Conservation (phyloP, 1,140 invertebrate genomes). For the Drosophila guanche region DNA sequence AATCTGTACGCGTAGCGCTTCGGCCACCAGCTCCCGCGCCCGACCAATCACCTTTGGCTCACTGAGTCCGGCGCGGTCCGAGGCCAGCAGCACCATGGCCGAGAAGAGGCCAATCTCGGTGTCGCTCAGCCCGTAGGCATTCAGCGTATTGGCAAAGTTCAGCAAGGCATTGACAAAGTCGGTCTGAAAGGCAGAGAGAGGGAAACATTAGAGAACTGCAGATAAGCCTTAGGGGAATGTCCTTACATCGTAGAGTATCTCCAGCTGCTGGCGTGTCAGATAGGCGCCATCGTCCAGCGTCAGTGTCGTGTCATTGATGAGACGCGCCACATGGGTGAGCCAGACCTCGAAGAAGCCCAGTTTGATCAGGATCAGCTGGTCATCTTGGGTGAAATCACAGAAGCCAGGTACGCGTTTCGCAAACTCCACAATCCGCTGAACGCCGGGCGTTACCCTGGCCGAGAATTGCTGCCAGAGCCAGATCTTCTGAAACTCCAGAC, state of each 20-base stretch:
- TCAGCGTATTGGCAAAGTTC: conserved; percentile 92
- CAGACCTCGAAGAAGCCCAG: conserved; percentile 98
- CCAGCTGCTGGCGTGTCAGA: conserved; percentile 93
- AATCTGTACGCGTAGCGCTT: conserved; percentile 86
- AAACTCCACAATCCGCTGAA: conserved; percentile 96
- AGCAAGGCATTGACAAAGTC: conserved; percentile 90
- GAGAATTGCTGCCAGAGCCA: conserved; percentile 92
- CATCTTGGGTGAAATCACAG: conserved; percentile 93
- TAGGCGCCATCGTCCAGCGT: conserved; percentile 97
- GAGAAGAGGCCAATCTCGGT: conserved; percentile 96
- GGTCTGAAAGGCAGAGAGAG: conserved; percentile 83
- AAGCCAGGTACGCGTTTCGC: conserved; percentile 96
- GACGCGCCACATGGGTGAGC: conserved; percentile 93
- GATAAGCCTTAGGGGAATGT: not conserved
- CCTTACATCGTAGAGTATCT: conserved; percentile 97
- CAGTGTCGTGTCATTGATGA: conserved; percentile 91
- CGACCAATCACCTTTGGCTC: conserved; percentile 93
- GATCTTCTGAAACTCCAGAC: conserved; percentile 88
- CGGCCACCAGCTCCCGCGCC: conserved; percentile 92
- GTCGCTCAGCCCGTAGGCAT: conserved; percentile 91
- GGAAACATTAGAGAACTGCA: not conserved
- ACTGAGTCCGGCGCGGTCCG: conserved; percentile 91
- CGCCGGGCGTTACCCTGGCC: conserved; percentile 91
- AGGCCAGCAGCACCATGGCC: conserved; percentile 92
- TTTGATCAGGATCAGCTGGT: conserved; percentile 97